These are phyloP conservation scores for Alcedo quadribrachys DNA, from an alignment of 2,797 vertebrate species.

Conservation along the genomic window DNA sequence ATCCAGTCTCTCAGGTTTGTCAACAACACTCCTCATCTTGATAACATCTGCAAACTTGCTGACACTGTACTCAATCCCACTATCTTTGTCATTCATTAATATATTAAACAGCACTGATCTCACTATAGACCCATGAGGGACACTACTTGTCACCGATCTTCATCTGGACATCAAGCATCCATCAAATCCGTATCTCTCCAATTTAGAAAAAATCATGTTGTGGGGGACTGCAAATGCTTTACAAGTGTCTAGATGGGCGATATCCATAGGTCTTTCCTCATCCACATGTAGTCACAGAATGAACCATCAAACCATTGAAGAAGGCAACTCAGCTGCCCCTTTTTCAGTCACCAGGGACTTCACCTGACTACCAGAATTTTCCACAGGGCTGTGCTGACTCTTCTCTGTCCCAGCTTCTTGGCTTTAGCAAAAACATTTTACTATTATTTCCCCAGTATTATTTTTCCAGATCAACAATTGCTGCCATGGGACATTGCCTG, in stretches of 20 bases:
- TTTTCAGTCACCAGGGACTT: background rate
- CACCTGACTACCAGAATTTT: background rate
- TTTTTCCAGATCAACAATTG: constrained; percentile 21
- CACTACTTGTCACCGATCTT: background rate
- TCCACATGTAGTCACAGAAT: background rate
- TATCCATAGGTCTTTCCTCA: background rate
- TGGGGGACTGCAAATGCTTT: background rate
- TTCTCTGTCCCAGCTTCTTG: background rate
- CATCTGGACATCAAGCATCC: background rate
- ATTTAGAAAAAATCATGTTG: background rate
- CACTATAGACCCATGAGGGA: background rate
- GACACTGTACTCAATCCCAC: background rate
- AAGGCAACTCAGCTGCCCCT: background rate
- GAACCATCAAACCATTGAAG: background rate
- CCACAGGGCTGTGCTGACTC: background rate
- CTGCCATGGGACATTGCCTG: background rate
- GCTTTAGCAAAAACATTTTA: background rate
- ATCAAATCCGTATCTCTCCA: background rate
- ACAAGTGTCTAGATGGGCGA: background rate
- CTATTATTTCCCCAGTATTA: background rate
- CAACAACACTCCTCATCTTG: background rate
- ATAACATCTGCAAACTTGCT: background rate
- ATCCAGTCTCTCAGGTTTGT: background rate
- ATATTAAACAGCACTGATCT: background rate
- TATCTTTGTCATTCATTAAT: background rate